These are phyloP conservation scores for Dicrostonyx torquatus DNA, from an alignment of 2,797 vertebrate species.

Conservation along the genomic window DNA sequence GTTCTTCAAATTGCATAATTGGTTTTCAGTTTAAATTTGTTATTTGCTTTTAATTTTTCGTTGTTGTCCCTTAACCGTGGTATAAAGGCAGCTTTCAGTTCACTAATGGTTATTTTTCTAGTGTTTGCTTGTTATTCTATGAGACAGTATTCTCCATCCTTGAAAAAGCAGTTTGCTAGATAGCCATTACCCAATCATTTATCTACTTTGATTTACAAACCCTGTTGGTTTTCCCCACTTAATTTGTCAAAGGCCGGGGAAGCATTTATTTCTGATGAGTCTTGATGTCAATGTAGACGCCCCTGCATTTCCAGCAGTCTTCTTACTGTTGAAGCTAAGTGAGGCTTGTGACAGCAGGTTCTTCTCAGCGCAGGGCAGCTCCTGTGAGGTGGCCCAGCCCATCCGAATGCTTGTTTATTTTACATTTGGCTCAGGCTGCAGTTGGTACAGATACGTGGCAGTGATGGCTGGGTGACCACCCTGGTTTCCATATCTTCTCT, in stretches of 20 bases:
- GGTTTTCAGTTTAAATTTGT: conserved; percentile 22
- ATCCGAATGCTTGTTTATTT: fast-evolving
- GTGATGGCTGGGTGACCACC: fast-evolving
- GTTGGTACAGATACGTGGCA: fast-evolving
- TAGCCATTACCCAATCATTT: background rate
- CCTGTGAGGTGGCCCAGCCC: background rate
- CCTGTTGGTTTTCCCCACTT: background rate
- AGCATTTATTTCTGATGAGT: background rate
- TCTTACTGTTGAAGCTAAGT: background rate
- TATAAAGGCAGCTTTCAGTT: background rate
- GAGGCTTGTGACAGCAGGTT: background rate
- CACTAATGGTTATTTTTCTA: background rate
- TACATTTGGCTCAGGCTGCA: background rate
- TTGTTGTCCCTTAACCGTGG: background rate
- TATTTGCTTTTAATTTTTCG: background rate
- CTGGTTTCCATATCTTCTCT: fast-evolving
- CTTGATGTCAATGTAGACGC: background rate
- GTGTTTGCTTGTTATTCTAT: background rate
- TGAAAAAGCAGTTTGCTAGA: background rate
- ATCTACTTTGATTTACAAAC: background rate
- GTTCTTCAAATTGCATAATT: background rate
- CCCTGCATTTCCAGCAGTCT: background rate
- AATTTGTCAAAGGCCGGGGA: background rate
- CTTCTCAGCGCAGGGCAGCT: fast-evolving
- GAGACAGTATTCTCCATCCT: background rate